Evolutionary conservation across 2,797 vertebrate species (phyloP).

Genomic region (Synaphobranchus kaupii): DNA sequence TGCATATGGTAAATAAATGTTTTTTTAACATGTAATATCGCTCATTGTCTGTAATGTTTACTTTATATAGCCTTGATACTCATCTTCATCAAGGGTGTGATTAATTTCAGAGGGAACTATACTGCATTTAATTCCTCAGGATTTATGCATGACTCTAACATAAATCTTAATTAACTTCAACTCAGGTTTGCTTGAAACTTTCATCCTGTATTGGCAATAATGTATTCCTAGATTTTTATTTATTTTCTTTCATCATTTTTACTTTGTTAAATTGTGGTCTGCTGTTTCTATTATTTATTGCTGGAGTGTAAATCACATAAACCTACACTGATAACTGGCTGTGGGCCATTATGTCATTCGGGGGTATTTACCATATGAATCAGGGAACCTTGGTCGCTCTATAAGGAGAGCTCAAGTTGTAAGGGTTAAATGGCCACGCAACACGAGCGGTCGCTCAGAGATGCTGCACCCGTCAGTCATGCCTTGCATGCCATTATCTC

Average conservation of each 20-base stretch:
- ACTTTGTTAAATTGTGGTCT: not conserved
- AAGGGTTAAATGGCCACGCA: slow-evolving; percentile 9
- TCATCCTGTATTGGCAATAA: not conserved
- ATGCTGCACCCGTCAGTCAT: not conserved
- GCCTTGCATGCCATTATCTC: not conserved
- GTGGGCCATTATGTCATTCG: not conserved
- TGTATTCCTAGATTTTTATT: not conserved
- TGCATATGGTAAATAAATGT: no score
- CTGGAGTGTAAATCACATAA: not conserved
- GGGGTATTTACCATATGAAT: not conserved
- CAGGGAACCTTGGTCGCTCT: not conserved
- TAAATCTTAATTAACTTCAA: not conserved
- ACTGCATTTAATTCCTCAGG: not conserved
- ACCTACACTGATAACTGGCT: not conserved
- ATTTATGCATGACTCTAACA: not conserved
- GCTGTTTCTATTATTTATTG: not conserved
- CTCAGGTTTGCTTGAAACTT: not conserved
- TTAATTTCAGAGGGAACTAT: no score
- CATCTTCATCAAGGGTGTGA: no score
- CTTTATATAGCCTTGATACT: no score
- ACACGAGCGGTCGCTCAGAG: slow-evolving; percentile 1
- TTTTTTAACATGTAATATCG: no score
- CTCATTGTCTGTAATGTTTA: no score
- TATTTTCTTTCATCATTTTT: not conserved
- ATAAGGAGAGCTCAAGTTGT: not conserved